These are phyloP conservation scores for Ianthella basta DNA, from an alignment of 37 sponge, comb jelly and placozoan species.

Conservation along the genomic window DNA sequence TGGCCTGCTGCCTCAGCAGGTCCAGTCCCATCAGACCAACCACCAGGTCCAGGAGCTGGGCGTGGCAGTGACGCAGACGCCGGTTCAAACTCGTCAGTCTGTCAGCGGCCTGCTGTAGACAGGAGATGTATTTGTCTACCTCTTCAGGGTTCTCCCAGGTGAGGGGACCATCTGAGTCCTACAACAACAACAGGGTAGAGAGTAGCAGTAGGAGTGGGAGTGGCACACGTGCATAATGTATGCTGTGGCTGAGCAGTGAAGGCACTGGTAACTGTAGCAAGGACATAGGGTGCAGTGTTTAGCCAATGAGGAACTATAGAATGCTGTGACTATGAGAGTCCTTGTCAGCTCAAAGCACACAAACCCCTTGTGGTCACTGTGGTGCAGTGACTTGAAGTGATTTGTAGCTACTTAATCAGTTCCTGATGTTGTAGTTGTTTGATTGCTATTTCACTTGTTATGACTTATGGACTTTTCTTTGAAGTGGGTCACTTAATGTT, in stretches of 20 bases:
- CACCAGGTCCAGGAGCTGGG: slow-evolving; percentile 81
- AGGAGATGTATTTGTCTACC: slow-evolving; percentile 83
- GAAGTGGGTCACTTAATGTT: no score
- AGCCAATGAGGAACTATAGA: no score
- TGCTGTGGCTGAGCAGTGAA: not conserved
- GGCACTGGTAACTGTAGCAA: no score
- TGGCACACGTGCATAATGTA: not conserved
- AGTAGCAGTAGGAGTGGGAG: not conserved
- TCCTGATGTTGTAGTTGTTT: no score
- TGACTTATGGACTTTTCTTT: no score
- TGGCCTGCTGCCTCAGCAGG: slow-evolving; percentile 85
- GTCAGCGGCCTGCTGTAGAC: slow-evolving; percentile 86
- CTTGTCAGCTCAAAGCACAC: no score
- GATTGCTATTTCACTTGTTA: no score
- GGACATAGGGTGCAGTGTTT: no score
- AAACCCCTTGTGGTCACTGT: no score
- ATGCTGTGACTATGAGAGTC: no score
- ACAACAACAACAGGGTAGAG: not conserved
- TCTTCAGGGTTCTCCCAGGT: slow-evolving; percentile 95
- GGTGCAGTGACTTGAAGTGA: no score
- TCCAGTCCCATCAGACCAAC: slow-evolving; percentile 83
- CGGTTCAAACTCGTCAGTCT: slow-evolving; percentile 91
- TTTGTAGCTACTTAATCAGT: no score
- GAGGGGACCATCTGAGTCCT: slow-evolving; percentile 53
- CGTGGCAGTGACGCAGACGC: slow-evolving; percentile 88